These are phyloP conservation scores for Nasua narica DNA, from an alignment of 2,797 vertebrate genomes.

Conservation along the genomic window DNA sequence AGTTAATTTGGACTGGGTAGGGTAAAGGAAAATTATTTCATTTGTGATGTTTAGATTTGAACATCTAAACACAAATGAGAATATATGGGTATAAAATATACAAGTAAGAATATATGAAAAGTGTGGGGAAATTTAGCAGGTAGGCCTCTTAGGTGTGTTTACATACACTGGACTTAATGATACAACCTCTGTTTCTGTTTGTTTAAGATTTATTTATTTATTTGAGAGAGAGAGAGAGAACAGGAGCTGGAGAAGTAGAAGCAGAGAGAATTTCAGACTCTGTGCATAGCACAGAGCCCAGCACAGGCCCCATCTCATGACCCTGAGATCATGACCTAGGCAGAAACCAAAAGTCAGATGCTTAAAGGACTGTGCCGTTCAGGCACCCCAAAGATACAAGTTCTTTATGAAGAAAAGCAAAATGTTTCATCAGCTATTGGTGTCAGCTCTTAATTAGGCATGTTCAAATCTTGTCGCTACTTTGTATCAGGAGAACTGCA, in stretches of 20 bases:
- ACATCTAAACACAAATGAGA: no score
- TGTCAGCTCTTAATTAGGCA: background rate
- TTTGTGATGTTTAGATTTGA: background rate
- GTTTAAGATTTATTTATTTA: background rate
- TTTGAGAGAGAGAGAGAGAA: background rate
- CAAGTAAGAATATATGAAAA: background rate
- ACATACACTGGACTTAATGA: background rate
- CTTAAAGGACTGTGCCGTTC: background rate
- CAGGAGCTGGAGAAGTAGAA: background rate
- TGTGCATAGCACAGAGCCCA: background rate
- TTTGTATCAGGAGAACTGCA: background rate
- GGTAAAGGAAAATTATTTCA: background rate
- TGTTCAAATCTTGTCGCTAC: background rate
- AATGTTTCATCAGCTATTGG: background rate
- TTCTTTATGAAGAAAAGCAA: background rate
- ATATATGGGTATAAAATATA: background rate
- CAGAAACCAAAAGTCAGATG: background rate
- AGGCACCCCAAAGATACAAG: background rate
- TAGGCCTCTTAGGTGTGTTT: background rate
- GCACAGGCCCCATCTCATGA: background rate
- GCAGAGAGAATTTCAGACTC: background rate
- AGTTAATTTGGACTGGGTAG: background rate
- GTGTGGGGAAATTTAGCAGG: background rate
- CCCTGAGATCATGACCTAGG: background rate
- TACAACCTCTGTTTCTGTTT: background rate